Conservation (phyloP, 2,888 invertebrate species). For the Pogonocherus hispidulus region DNA sequence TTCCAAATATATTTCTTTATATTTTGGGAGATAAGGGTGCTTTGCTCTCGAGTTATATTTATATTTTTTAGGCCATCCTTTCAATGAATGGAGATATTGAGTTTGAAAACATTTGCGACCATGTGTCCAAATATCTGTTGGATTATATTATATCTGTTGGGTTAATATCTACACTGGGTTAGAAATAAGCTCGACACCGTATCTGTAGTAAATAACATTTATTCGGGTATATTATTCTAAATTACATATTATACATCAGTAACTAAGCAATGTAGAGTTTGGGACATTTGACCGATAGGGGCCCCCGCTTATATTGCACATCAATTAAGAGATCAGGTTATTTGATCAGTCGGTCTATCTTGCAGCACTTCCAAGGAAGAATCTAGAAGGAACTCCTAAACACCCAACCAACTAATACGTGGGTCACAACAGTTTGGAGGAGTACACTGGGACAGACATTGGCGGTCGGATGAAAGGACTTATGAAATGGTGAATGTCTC, state of each 20-base stretch:
- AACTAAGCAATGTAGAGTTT: constrained; percentile 53
- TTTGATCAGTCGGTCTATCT: constrained; percentile 20
- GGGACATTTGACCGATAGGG: constrained; percentile 45
- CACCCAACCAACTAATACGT: constrained; percentile 50
- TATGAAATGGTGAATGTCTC: constrained; percentile 70
- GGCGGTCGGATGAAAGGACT: constrained; percentile 71
- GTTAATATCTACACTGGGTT: too few species aligned
- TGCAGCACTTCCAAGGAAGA: constrained; percentile 4
- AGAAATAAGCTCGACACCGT: not conserved
- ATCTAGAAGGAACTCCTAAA: constrained; percentile 23
- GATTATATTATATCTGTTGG: too few species aligned
- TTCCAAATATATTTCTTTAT: too few species aligned
- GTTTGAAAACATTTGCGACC: too few species aligned
- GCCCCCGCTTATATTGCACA: constrained; percentile 60
- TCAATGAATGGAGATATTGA: too few species aligned
- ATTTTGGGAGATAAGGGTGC: too few species aligned
- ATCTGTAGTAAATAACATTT: constrained; percentile 63
- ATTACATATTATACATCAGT: constrained; percentile 57
- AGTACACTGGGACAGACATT: constrained; percentile 67
- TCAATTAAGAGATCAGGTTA: constrained; percentile 59
- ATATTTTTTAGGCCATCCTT: too few species aligned
- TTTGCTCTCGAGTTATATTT: too few species aligned
- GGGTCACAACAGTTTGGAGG: constrained; percentile 72
- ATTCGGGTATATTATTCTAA: constrained; percentile 57
- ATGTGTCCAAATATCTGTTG: too few species aligned